Evolutionary conservation across 1,140 invertebrate species (phyloP).

Genomic region (Amphibalanus amphitrite): DNA sequence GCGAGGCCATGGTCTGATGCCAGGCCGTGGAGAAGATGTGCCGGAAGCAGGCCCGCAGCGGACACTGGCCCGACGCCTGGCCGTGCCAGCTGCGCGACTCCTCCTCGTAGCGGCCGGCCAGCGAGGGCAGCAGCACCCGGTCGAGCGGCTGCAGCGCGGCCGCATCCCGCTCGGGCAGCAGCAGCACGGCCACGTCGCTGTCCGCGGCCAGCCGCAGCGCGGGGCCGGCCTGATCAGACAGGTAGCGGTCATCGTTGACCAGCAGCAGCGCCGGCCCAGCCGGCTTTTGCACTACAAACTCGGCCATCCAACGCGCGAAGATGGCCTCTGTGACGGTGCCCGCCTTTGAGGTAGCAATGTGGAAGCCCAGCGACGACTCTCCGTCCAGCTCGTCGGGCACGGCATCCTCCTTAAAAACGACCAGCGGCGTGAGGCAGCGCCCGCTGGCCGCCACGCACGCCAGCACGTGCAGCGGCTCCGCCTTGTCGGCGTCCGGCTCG

Average conservation of each 20-base stretch:
- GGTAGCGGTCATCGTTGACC: conserved; percentile 12
- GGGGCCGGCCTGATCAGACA: conserved; percentile 24
- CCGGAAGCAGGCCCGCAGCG: too few species aligned
- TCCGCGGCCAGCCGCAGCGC: too few species aligned
- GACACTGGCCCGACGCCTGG: too few species aligned
- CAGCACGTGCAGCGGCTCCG: conserved; percentile 11
- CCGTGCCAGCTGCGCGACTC: too few species aligned
- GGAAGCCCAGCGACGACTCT: conserved; percentile 14
- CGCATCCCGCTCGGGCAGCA: too few species aligned
- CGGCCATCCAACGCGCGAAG: conserved; percentile 17
- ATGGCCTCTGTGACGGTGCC: conserved; percentile 10
- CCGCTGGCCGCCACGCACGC: conserved; percentile 10
- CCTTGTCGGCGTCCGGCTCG: conserved; percentile 11
- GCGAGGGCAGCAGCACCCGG: too few species aligned
- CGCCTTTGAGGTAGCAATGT: too few species aligned
- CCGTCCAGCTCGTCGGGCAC: conserved; percentile 17
- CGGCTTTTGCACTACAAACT: conserved; percentile 11
- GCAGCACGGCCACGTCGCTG: too few species aligned
- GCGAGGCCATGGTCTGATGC: too few species aligned
- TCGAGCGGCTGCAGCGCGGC: too few species aligned
- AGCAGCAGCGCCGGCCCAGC: conserved; percentile 11
- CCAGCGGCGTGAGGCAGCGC: conserved; percentile 8
- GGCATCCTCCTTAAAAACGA: conserved; percentile 8
- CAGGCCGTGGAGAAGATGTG: too few species aligned
- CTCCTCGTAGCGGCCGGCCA: too few species aligned